These are phyloP conservation scores for Apaloderma vittatum DNA, from an alignment of 2,113 vertebrate genomes.

Conservation along the genomic window DNA sequence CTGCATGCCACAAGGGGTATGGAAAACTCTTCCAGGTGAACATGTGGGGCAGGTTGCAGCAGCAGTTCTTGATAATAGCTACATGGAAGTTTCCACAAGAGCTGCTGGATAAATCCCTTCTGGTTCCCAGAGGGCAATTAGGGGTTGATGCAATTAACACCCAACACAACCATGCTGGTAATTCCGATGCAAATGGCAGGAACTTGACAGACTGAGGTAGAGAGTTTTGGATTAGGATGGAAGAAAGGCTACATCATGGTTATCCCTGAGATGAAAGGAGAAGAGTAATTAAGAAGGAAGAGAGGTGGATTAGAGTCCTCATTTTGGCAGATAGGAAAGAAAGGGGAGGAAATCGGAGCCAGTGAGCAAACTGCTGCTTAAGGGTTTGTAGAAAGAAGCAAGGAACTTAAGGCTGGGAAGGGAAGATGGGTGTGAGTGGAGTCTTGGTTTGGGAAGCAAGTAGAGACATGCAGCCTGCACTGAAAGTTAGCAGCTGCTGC, in stretches of 20 bases:
- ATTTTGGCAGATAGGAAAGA: neutral
- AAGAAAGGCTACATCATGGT: neutral
- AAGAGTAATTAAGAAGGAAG: neutral
- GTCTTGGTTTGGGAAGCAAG: neutral
- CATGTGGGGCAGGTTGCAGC: neutral
- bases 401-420: neutral
- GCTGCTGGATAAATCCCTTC: neutral
- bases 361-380: neutral
- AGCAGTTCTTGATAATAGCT: neutral
- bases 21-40: neutral
- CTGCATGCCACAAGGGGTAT: fast-evolving
- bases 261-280: neutral
- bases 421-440: neutral
- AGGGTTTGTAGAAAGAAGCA: neutral
- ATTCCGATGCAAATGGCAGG: neutral
- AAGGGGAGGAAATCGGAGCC: neutral
- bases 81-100: neutral
- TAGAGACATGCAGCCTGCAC: neutral
- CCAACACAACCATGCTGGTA: neutral
- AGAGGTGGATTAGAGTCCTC: neutral
- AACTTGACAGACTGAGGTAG: neutral
- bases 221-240: neutral
- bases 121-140: neutral
- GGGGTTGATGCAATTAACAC: neutral
- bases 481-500: neutral